phyloP scores from a whole-genome alignment of 2,888 invertebrate species.

The Drosophila borealis region DNA sequence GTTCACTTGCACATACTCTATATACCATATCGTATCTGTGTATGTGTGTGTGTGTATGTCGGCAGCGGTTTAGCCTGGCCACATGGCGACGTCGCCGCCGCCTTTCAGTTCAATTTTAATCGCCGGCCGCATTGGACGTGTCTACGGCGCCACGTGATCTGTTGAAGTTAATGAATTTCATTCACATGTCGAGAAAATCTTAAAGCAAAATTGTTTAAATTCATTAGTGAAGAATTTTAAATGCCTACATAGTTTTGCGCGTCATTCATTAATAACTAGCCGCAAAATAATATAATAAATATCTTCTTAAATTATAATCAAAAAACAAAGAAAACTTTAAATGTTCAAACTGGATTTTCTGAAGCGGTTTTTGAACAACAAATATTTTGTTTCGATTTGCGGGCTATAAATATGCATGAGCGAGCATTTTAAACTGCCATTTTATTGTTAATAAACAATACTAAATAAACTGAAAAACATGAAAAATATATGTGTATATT shows the following conservation, averaged over 20 bases:
- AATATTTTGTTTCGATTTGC: conserved; percentile 34
- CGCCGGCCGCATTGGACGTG: conserved; percentile 70
- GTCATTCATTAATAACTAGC: conserved; percentile 45
- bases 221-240: conserved; percentile 26
- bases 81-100: conserved; percentile 57
- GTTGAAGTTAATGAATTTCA: conserved; percentile 36
- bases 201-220: conserved; percentile 18
- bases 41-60: conserved; percentile 8
- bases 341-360: conserved; percentile 65
- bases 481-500: conserved; percentile 6
- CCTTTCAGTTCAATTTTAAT: conserved; percentile 64
- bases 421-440: conserved; percentile 49
- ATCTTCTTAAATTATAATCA: conserved; percentile 50
- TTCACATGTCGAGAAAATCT: conserved; percentile 20
- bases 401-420: conserved; percentile 71
- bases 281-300: conserved; percentile 26
- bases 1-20: conserved; percentile 15
- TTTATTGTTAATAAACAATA: conserved; percentile 52
- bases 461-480: conserved; percentile 10
- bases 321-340: conserved; percentile 59
- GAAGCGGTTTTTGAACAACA: conserved; percentile 46
- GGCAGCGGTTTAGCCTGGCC: conserved; percentile 46
- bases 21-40: conserved; percentile 17
- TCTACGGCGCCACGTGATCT: conserved; percentile 47
- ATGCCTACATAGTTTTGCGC: conserved; percentile 9